phyloP scores from a whole-genome alignment of 1,140 invertebrate species.

The Drosophila ficusphila region DNA sequence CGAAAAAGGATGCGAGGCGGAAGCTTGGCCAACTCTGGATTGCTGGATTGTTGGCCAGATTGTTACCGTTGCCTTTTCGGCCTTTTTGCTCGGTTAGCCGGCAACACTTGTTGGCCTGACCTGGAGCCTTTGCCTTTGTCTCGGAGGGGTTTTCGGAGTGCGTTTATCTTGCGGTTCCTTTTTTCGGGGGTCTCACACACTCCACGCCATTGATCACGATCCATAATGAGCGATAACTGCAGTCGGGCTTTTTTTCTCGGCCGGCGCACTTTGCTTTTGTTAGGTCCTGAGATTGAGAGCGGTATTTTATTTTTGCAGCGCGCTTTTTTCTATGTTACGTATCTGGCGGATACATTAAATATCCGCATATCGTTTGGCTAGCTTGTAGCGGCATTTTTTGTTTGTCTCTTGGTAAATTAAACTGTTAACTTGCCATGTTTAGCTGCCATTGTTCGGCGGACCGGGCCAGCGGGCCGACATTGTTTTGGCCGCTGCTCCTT shows the following conservation, averaged over 20 bases:
- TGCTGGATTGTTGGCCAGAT: no score
- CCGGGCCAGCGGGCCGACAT: slow-evolving; percentile 56
- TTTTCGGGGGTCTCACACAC: slow-evolving; percentile 34
- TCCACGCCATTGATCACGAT: slow-evolving; percentile 68
- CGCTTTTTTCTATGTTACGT: slow-evolving; percentile 57
- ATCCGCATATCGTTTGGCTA: slow-evolving; percentile 54
- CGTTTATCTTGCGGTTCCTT: slow-evolving; percentile 39
- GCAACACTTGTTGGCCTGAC: slow-evolving; percentile 68
- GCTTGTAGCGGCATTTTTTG: slow-evolving; percentile 70
- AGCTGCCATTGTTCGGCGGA: slow-evolving; percentile 76
- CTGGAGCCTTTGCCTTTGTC: slow-evolving; percentile 53
- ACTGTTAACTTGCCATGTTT: slow-evolving; percentile 83
- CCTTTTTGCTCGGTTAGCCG: slow-evolving; percentile 14
- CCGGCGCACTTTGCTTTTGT: slow-evolving; percentile 57
- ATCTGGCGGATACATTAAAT: slow-evolving; percentile 67
- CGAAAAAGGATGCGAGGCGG: slow-evolving; percentile 72
- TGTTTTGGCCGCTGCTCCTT: slow-evolving; percentile 43
- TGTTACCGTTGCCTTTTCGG: slow-evolving; percentile 55
- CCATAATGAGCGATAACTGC: slow-evolving; percentile 81
- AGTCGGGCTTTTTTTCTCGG: slow-evolving; percentile 43
- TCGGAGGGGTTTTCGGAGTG: slow-evolving; percentile 26
- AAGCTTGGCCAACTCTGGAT: slow-evolving; percentile 49
- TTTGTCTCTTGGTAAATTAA: slow-evolving; percentile 74
- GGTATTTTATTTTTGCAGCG: slow-evolving; percentile 45
- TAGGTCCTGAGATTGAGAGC: slow-evolving; percentile 78